Base-by-base conservation (phyloP, 2,113 vertebrate genomes). In the Pholis gunnellus region DNA sequence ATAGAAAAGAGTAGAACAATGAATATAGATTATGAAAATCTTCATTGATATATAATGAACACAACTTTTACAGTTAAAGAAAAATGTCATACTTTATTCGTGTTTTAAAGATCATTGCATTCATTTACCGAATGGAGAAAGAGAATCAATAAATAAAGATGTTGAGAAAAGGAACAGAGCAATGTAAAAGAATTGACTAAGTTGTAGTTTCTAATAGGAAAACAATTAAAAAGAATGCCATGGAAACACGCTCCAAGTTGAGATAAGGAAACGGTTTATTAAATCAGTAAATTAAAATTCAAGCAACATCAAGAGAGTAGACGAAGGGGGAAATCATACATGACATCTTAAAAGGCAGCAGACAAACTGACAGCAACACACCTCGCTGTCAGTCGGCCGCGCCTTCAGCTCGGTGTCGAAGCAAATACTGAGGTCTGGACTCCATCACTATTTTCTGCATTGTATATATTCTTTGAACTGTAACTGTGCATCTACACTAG, bases 1-100 rank as follows among this genome's bases (percentile, higher is more conserved):
- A 67, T 54, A 27, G 59, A 73, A 65, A 34, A 34, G 34, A 34
- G 50, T 9, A 38, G 18, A 67, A 73, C 13, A 60, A 66, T 63
- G 46, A 18, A 29, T 31, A 18, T 34, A 54, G 4, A 54, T 8
- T 36, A 31, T 52, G 11, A 42, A 50, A 18, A 9, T 20, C 70
- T 54, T n/a, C 3, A 70, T 54, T 14, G 38, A 36, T 44, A 40
- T 17, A 57, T 6, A 11, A 72, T 36, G 56, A 63, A 78, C n/a
- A 18, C 18, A 42, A 8, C 13, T 15, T 36, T 25, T 44, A 7
- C 3, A 9, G 6, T 15, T 7, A 11, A 11, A 42, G 4, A n/a
- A 29, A 54, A 66, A 29, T 8, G 2, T 25, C 3, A 29, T 2
- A 9, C 3, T 20, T 36, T 4, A 57, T 10, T 1, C 20, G 20